Evolutionary conservation across 1,140 invertebrate genomes (phyloP).

Genomic region (Glossosoma conforme): DNA sequence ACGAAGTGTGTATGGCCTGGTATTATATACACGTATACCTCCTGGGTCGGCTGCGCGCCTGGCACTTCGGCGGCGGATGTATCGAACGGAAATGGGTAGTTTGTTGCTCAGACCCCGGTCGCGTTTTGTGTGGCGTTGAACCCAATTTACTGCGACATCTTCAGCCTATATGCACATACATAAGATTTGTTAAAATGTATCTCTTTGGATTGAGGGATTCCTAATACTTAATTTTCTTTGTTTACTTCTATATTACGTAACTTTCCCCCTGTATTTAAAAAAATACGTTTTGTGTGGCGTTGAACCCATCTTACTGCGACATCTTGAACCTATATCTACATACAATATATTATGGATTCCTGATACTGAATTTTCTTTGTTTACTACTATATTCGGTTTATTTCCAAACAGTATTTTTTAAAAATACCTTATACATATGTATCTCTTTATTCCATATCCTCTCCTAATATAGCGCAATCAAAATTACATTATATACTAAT

Average conservation of each 20-base stretch:
- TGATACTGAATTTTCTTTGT: too few relatives aligned
- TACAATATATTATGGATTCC: neutral
- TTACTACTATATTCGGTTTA: too few relatives aligned
- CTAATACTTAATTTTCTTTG: neutral
- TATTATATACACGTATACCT: neutral
- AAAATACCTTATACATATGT: too few relatives aligned
- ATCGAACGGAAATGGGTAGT: conserved; percentile 30
- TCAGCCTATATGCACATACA: neutral
- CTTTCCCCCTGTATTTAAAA: too few relatives aligned
- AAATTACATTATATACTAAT: too few relatives aligned
- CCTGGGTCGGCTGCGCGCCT: conserved; percentile 1
- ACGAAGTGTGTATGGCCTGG: neutral
- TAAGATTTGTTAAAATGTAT: neutral
- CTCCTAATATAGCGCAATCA: too few relatives aligned
- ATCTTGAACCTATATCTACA: neutral
- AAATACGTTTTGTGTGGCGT: conserved; percentile 19
- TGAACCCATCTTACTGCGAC: conserved; percentile 21
- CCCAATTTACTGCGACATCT: conserved; percentile 10
- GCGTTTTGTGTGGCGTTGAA: conserved; percentile 25
- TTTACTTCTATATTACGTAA: too few relatives aligned
- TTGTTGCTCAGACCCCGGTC: conserved; percentile 12
- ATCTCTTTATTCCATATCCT: too few relatives aligned
- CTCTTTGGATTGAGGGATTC: neutral
- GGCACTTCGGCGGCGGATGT: conserved; percentile 20
- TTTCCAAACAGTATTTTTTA: too few relatives aligned